These are phyloP conservation scores for Didymodactylos carnosus DNA, from an alignment of 2,888 invertebrate genomes.

Conservation along the genomic window DNA sequence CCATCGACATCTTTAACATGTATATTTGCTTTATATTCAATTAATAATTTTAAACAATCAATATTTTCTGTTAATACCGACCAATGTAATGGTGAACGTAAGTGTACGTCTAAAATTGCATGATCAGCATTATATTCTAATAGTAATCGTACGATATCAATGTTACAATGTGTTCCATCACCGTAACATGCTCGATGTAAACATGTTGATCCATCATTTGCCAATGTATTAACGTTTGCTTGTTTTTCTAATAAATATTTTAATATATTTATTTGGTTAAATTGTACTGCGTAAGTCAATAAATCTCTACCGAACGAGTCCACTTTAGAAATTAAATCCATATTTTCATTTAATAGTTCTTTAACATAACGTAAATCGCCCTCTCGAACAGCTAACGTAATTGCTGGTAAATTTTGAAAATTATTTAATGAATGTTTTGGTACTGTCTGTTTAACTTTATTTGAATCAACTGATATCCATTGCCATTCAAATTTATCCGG, in stretches of 20 bases:
- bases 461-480: conserved; percentile 6
- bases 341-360: neutral
- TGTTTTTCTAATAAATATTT: neutral
- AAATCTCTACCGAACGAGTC: conserved; percentile 11
- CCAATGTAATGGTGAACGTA: conserved; percentile 12
- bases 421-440: conserved; percentile 5
- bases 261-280: conserved; percentile 8
- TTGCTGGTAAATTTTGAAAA: conserved; percentile 5
- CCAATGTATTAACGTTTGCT: conserved; percentile 5
- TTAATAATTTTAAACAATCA: conserved; percentile 8
- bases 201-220: conserved; percentile 11
- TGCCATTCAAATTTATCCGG: conserved; percentile 15
- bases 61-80: conserved; percentile 4
- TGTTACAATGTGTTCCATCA: neutral
- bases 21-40: conserved; percentile 6
- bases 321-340: neutral
- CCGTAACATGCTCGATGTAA: conserved; percentile 10
- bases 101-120: conserved; percentile 1
- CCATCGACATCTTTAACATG: conserved; percentile 27
- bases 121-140: conserved; percentile 11
- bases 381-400: conserved; percentile 7
- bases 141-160: conserved; percentile 1
- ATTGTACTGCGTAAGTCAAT: conserved; percentile 14
- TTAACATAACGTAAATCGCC: conserved; percentile 5
- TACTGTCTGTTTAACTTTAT: conserved; percentile 11